These are phyloP conservation scores for Lophotis ruficrista DNA, from an alignment of 2,113 vertebrate genomes.

Conservation along the genomic window DNA sequence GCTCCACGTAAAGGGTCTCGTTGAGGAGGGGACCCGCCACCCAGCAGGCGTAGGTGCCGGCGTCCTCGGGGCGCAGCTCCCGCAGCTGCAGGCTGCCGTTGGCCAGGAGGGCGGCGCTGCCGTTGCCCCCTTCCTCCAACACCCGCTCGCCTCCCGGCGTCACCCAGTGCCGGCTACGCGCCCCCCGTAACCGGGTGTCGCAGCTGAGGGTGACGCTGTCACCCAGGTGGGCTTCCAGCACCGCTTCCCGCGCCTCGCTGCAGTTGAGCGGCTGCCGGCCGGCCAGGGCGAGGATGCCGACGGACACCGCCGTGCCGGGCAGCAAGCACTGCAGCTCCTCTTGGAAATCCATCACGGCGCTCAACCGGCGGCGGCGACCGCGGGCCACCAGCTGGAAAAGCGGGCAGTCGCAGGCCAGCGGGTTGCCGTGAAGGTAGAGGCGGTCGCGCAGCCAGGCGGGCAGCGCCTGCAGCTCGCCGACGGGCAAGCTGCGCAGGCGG, in stretches of 20 bases:
- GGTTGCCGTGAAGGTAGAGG: constrained; percentile 93
- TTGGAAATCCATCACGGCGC: constrained; percentile 88
- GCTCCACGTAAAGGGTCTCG: constrained; percentile 91
- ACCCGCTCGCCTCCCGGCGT: constrained; percentile 81
- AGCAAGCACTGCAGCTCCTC: constrained; percentile 82
- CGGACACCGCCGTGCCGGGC: constrained; percentile 18
- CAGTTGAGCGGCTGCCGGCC: constrained; percentile 85
- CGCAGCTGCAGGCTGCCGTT: constrained; percentile 86
- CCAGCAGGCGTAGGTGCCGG: constrained; percentile 90
- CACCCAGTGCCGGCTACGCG: constrained; percentile 84
- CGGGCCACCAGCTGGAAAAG: constrained; percentile 90
- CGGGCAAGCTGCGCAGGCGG: constrained; percentile 81
- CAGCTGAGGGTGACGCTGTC: constrained; percentile 84
- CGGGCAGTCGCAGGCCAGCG: constrained; percentile 84
- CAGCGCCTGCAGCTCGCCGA: constrained; percentile 82
- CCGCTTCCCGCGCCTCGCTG: constrained; percentile 85
- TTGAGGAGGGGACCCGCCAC: constrained; percentile 86
- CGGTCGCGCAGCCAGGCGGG: constrained; percentile 92
- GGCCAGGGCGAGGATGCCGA: constrained; percentile 79
- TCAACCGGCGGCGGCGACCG: constrained; percentile 86
- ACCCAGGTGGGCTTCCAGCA: constrained; percentile 85
- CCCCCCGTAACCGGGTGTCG: constrained; percentile 84
- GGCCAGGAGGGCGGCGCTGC: constrained; percentile 73
- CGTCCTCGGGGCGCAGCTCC: constrained; percentile 79
- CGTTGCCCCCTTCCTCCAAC: constrained; percentile 72